Base-by-base conservation (phyloP, 2,888 invertebrate species). In the Exocentrus adspersus region DNA sequence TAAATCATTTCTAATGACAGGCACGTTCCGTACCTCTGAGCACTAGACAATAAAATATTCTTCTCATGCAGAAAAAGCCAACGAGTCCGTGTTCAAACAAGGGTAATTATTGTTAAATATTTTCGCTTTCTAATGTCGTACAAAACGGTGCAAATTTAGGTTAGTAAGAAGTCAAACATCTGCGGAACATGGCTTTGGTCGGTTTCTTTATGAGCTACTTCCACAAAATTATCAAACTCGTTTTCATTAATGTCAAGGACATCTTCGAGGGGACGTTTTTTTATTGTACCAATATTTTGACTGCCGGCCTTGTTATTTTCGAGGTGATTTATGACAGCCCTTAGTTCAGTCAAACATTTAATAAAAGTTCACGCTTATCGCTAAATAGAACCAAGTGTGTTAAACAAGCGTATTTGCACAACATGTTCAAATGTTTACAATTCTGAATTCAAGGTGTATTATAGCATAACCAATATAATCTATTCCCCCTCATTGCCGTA, bases 111-210 rank as follows among this genome's bases (percentile, higher is more conserved):
- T 57, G 57, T 57, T 57, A 46, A 57, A 57, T 77, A 78, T 78
- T 79, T 79, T 79, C 79, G 79, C 78, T 79, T 79, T 79, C 79
- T 79, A 79, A 79, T 77, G 78, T 72, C 74, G 69, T 75, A 75
- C 72, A 73, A 72, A 76, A 75, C 74, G 72, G 65, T 73, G 74
- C 65, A 71, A 74, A 77, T 77, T 78, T 75, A 75, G 77, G 77
- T 77, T 77, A 77, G 73, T 71, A 68, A 69, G 65, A 64, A 67
- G 62, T 64, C 65, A 52, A 68, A 71, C 73, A 73, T 73, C 73
- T 73, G 73, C 60, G 52, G 64, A 63, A 56, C 52, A 72, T 64
- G 57, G 54, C 19, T 54, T n/a, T 54, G 42, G 42, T 21, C 14
- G 42, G 42, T 20, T 46, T 45, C 46, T 57, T 57, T 57, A 57